phyloP scores from a whole-genome alignment of 2,797 vertebrate genomes.

The Cryptoprocta ferox region DNA sequence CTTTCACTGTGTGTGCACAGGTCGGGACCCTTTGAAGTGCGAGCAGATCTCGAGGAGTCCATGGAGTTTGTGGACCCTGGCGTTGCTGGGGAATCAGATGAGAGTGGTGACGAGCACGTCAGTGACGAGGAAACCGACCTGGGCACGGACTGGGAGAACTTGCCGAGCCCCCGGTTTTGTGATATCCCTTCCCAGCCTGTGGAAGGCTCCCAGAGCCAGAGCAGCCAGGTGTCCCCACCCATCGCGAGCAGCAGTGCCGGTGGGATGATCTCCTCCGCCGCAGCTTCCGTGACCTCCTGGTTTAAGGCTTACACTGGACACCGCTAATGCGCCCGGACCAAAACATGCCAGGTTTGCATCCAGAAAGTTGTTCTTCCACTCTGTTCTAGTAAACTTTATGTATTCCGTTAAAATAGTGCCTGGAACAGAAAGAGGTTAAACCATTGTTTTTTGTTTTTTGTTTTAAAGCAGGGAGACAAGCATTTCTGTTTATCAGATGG shows the following conservation, averaged over 20 bases:
- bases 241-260: constrained; percentile 90
- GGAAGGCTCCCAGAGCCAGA: constrained; percentile 95
- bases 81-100: constrained; percentile 90
- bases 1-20: constrained; percentile 80
- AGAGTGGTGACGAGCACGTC: constrained; percentile 94
- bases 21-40: constrained; percentile 96
- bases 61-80: constrained; percentile 98
- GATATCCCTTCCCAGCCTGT: constrained; percentile 97
- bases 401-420: constrained; percentile 80
- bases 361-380: background rate
- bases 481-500: constrained; percentile 72
- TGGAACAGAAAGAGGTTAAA: constrained; percentile 77
- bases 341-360: background rate
- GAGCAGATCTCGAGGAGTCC: constrained; percentile 96
- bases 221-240: constrained; percentile 93
- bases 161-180: constrained; percentile 97
- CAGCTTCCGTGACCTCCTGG: constrained; percentile 97
- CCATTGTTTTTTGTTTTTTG: constrained; percentile 25
- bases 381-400: constrained; percentile 50
- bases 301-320: constrained; percentile 96
- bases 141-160: constrained; percentile 98
- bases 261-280: constrained; percentile 98
- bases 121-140: constrained; percentile 97
- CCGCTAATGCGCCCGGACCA: constrained; percentile 86
- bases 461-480: constrained; percentile 36